These are phyloP conservation scores for Polydrusus cervinus DNA, from an alignment of 2,888 invertebrate species.

Conservation along the genomic window DNA sequence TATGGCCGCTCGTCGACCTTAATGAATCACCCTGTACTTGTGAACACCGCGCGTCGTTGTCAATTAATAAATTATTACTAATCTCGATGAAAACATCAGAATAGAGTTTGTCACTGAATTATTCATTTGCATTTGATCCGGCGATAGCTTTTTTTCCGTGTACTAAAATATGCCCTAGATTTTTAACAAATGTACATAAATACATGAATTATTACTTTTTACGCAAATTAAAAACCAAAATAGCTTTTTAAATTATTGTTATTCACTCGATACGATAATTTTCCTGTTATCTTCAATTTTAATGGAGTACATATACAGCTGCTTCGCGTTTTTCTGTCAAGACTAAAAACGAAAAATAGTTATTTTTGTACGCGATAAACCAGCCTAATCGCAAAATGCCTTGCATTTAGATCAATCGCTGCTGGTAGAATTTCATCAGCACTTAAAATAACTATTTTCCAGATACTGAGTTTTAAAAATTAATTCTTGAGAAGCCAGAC, in stretches of 20 bases:
- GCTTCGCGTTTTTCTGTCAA: slow-evolving; percentile 5
- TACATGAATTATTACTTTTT: not conserved
- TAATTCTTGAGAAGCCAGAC: slow-evolving; percentile 23
- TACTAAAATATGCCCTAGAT: too few relatives aligned
- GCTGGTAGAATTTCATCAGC: slow-evolving; percentile 60
- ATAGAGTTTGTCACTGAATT: too few relatives aligned
- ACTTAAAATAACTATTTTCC: slow-evolving; percentile 59
- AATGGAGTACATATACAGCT: slow-evolving; percentile 9
- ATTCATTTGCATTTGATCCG: too few relatives aligned
- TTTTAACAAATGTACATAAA: too few relatives aligned
- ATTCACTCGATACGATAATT: not conserved
- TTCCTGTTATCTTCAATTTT: slow-evolving; percentile 1
- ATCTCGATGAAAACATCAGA: too few relatives aligned
- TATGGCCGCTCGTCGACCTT: too few relatives aligned
- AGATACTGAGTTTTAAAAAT: slow-evolving; percentile 39
- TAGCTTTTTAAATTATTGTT: not conserved
- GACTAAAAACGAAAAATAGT: not conserved
- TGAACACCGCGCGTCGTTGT: too few relatives aligned
- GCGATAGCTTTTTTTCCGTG: too few relatives aligned
- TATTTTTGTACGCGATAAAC: slow-evolving; percentile 19
- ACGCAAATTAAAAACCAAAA: not conserved
- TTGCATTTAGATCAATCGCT: slow-evolving; percentile 58
- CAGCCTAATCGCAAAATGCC: slow-evolving; percentile 22
- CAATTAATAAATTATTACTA: too few relatives aligned
- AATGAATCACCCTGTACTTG: too few relatives aligned